Evolutionary conservation across 2,113 vertebrate species (phyloP).

Genomic region (Gadus chalcogrammus): DNA sequence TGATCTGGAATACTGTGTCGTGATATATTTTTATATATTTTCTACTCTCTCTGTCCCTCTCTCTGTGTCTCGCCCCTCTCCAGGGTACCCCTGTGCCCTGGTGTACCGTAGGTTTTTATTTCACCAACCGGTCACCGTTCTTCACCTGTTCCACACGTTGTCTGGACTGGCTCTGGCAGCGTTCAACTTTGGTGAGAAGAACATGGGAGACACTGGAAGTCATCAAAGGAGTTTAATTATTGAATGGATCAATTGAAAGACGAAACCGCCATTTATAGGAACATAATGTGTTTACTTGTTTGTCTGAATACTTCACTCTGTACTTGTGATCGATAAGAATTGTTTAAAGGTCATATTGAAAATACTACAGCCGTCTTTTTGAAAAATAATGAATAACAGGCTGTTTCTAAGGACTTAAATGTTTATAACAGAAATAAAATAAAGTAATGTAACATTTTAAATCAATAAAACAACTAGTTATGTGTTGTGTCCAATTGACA

Average conservation of each 20-base stretch:
- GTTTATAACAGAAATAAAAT: too few species aligned
- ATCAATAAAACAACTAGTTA: too few species aligned
- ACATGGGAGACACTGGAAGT: background rate
- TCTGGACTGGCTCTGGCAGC: conserved; percentile 89
- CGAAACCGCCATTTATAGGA: too few species aligned
- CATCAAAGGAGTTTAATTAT: background rate
- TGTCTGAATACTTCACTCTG: background rate
- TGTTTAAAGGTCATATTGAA: too few species aligned
- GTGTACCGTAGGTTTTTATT: conserved; percentile 87
- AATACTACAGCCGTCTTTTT: too few species aligned
- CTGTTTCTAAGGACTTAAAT: too few species aligned
- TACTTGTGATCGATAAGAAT: too few species aligned
- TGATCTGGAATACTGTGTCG: background rate
- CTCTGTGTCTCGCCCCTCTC: conserved; percentile 14
- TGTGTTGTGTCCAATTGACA: too few species aligned
- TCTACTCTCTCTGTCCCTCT: background rate
- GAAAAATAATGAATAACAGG: too few species aligned
- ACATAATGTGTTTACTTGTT: background rate
- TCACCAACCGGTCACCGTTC: conserved; percentile 82
- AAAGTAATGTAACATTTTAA: too few species aligned
- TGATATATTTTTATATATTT: conserved; percentile 10
- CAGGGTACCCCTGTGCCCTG: conserved; percentile 92
- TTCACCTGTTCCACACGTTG: conserved; percentile 86
- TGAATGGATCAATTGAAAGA: background rate
- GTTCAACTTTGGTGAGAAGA: conserved; percentile 93